Evolutionary conservation across 2,888 invertebrate genomes (phyloP).

Genomic region (Isotomurus palustris): DNA sequence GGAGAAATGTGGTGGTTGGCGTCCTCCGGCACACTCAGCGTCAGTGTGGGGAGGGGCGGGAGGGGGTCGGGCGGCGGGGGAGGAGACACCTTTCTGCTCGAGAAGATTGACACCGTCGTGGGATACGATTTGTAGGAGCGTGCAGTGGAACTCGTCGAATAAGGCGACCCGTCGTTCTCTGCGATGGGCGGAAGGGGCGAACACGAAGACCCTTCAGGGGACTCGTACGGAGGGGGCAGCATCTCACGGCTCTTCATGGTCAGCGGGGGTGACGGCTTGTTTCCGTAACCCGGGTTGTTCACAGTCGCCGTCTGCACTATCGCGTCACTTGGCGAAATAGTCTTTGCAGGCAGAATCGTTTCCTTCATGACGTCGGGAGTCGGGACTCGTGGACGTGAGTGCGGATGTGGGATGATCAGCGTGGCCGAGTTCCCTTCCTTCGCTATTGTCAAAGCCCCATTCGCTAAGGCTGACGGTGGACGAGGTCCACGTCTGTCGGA

Average conservation of each 20-base stretch:
- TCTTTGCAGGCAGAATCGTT: constrained; percentile 45
- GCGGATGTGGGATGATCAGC: constrained; percentile 24
- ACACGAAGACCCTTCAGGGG: constrained; percentile 8
- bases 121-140: constrained; percentile 38
- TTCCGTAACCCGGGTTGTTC: constrained; percentile 21
- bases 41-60: constrained; percentile 31
- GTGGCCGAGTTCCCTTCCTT: constrained; percentile 22
- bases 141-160: constrained; percentile 51
- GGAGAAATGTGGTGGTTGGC: too few species aligned
- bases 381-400: constrained; percentile 66
- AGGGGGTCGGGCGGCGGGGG: constrained; percentile 41
- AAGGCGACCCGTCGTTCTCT: constrained; percentile 72
- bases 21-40: not conserved
- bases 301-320: not conserved
- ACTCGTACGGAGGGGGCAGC: constrained; percentile 13
- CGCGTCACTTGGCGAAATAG: constrained; percentile 7
- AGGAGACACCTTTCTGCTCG: constrained; percentile 26
- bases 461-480: constrained; percentile 12
- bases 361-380: constrained; percentile 84
- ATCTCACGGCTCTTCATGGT: constrained; percentile 6
- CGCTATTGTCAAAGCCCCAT: constrained; percentile 22
- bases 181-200: constrained; percentile 51
- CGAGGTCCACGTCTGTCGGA: constrained; percentile 25
- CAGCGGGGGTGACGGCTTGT: not conserved
- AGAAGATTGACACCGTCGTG: constrained; percentile 42